phyloP scores from a whole-genome alignment of 2,888 invertebrate genomes.

The Oegoconia quadripuncta region DNA sequence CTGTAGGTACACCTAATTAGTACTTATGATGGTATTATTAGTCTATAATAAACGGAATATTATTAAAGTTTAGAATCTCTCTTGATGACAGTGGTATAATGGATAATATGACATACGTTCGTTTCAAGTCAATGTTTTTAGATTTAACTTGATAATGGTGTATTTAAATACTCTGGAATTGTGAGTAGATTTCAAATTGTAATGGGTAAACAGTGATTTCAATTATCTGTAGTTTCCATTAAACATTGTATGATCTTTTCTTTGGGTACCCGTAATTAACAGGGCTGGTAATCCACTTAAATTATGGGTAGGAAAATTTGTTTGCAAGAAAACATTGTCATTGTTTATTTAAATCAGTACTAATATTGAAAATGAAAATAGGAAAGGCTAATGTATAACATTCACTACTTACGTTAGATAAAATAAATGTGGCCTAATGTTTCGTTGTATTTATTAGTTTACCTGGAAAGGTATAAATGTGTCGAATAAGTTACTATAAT shows the following conservation, averaged over 20 bases:
- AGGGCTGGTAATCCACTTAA: no score
- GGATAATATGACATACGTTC: slow-evolving; percentile 58
- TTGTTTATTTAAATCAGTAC: no score
- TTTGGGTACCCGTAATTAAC: no score
- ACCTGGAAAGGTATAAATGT: slow-evolving; percentile 11
- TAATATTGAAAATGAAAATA: slow-evolving; percentile 31
- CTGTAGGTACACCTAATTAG: slow-evolving; percentile 56
- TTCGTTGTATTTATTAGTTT: slow-evolving; percentile 6
- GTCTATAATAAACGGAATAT: slow-evolving; percentile 59
- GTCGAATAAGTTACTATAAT: slow-evolving; percentile 1
- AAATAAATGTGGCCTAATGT: slow-evolving; percentile 15
- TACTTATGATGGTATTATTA: slow-evolving; percentile 77
- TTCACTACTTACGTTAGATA: not conserved
- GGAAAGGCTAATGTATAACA: no score
- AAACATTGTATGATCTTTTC: no score
- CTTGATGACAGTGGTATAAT: slow-evolving; percentile 70
- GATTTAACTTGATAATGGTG: slow-evolving; percentile 60
- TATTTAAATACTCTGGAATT: slow-evolving; percentile 72
- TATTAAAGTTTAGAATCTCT: slow-evolving; percentile 72
- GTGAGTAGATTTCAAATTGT: slow-evolving; percentile 60
- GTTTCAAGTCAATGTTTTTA: slow-evolving; percentile 63
- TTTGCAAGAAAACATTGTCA: no score
- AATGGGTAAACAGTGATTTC: slow-evolving; percentile 61
- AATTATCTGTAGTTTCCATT: slow-evolving; percentile 35
- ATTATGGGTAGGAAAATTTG: no score